Evolutionary conservation across 2,113 vertebrate genomes (phyloP).

Genomic region (Atrichornis clamosus): DNA sequence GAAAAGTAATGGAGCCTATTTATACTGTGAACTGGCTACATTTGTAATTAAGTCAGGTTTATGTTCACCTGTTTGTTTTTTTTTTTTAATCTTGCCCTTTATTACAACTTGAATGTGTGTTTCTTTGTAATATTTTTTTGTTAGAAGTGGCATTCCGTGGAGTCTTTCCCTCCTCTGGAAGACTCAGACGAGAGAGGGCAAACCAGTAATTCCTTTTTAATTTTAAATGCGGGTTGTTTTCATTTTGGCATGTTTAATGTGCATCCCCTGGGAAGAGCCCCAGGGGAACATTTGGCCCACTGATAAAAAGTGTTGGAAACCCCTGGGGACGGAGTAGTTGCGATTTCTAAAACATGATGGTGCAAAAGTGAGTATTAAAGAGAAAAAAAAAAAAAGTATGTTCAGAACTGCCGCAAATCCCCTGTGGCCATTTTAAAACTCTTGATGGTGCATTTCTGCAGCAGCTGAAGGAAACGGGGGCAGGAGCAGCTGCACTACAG

Average conservation of each 20-base stretch:
- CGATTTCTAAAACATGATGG: neutral
- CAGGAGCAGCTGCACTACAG: rapidly evolving
- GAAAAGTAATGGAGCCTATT: neutral
- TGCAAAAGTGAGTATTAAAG: neutral
- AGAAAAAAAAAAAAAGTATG: neutral
- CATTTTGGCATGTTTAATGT: neutral
- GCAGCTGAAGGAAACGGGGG: rapidly evolving
- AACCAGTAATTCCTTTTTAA: neutral
- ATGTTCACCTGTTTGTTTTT: neutral
- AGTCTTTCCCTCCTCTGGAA: neutral
- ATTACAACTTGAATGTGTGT: too few species aligned
- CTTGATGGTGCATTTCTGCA: neutral
- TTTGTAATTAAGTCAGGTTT: neutral
- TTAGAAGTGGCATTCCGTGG: neutral
- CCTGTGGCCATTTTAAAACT: neutral
- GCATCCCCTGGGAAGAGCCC: too few species aligned
- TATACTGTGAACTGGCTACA: rapidly evolving
- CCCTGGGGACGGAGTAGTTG: rapidly evolving
- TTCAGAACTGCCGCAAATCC: neutral
- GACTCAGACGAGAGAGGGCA: rapidly evolving
- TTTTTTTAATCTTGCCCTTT: neutral
- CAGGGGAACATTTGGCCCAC: rapidly evolving
- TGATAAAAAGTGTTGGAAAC: neutral
- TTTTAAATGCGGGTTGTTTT: rapidly evolving
- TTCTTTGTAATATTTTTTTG: neutral